A percentile compares a stretch with the other conserved stretches of the same genome.
These are phyloP conservation scores for Anorthoa munda DNA, from an alignment of 2,888 invertebrate species.

Conservation along the genomic window DNA sequence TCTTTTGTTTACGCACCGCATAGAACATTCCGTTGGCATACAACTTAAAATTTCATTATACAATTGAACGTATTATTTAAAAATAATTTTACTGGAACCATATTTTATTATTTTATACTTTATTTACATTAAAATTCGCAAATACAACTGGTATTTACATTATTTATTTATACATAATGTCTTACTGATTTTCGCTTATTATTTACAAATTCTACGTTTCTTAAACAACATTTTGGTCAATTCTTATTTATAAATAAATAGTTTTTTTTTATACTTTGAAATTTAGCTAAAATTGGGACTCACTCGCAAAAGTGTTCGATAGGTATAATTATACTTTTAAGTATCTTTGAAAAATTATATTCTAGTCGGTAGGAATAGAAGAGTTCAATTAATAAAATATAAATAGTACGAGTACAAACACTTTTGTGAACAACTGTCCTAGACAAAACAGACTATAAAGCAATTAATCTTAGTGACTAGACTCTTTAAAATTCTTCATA, in stretches of 20 bases:
- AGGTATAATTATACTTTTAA: slow-evolving; percentile 44
- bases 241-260: slow-evolving; percentile 86
- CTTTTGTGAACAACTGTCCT: slow-evolving; percentile 65
- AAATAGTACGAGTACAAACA: slow-evolving; percentile 58
- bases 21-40: slow-evolving; percentile 87
- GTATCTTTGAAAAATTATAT: slow-evolving; percentile 58
- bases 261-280: slow-evolving; percentile 71
- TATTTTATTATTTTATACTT: slow-evolving; percentile 75
- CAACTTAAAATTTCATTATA: slow-evolving; percentile 81
- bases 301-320: slow-evolving; percentile 73
- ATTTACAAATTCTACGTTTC: slow-evolving; percentile 82
- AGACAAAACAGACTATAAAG: slow-evolving; percentile 70
- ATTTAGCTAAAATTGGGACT: slow-evolving; percentile 72
- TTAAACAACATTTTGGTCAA: slow-evolving; percentile 90
- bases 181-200: slow-evolving; percentile 79
- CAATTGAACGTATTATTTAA: slow-evolving; percentile 83
- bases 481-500: slow-evolving; percentile 71
- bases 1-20: slow-evolving; percentile 88
- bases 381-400: slow-evolving; percentile 56
- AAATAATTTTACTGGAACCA: slow-evolving; percentile 86
- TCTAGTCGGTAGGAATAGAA: slow-evolving; percentile 49
- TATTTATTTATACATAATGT: slow-evolving; percentile 79
- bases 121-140: slow-evolving; percentile 89
- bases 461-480: slow-evolving; percentile 74
- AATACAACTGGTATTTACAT: slow-evolving; percentile 88